Evolutionary conservation across 2,888 invertebrate species (phyloP).

Genomic region (Brenthis hecate): DNA sequence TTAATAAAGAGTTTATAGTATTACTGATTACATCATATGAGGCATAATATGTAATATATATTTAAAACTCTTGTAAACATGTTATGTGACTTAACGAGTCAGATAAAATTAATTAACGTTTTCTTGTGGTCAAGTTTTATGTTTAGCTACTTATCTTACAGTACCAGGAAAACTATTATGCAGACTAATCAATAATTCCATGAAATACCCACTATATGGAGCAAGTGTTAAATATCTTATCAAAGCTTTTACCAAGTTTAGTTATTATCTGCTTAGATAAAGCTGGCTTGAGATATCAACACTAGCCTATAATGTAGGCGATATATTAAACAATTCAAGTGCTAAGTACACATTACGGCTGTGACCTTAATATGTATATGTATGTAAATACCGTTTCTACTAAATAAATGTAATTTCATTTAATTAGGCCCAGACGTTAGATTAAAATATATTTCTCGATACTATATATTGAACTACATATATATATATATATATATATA

Average conservation of each 20-base stretch:
- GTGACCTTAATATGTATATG: constrained; percentile 4
- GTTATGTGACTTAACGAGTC: constrained; percentile 15
- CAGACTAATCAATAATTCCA: constrained; percentile 29
- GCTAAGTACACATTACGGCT: constrained; percentile 55
- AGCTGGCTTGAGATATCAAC: constrained; percentile 74
- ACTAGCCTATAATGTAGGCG: constrained; percentile 68
- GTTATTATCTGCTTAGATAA: constrained; percentile 71
- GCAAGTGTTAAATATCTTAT: constrained; percentile 56
- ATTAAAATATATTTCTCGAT: no score
- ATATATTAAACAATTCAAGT: constrained; percentile 64
- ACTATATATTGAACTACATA: not conserved
- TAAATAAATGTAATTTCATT: no score
- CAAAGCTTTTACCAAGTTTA: constrained; percentile 71
- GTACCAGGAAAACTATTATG: constrained; percentile 32
- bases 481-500: not conserved
- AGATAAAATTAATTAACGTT: constrained; percentile 31
- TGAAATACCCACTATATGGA: constrained; percentile 20
- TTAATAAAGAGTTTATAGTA: constrained; percentile 7
- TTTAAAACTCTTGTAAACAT: constrained; percentile 2
- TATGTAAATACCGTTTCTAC: not conserved
- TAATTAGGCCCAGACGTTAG: no score
- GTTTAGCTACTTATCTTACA: constrained; percentile 13
- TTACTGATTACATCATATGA: not conserved
- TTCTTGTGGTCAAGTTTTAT: constrained; percentile 26
- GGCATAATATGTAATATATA: constrained; percentile 3